A percentile compares a stretch with the other conserved stretches of the same genome.
These are phyloP conservation scores for Danaus melanippus DNA, from an alignment of 1,140 invertebrate genomes.

Conservation along the genomic window DNA sequence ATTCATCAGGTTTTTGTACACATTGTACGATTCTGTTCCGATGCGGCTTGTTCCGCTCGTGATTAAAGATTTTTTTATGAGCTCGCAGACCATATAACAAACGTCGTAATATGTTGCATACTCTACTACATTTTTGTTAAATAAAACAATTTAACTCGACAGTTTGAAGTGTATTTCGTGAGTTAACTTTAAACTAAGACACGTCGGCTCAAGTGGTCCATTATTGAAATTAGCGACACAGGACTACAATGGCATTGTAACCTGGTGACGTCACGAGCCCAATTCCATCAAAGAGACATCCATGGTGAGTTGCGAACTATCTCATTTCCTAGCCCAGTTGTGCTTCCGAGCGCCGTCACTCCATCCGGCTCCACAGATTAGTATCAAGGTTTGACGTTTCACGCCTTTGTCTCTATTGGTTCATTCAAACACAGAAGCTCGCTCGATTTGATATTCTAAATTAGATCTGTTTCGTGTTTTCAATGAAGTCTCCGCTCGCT, in stretches of 20 bases:
- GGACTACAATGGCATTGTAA: slow-evolving; percentile 14
- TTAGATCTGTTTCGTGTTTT: background rate
- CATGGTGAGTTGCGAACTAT: slow-evolving; percentile 54
- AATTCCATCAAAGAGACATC: slow-evolving; percentile 53
- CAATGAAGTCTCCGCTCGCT: no score
- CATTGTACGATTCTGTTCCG: slow-evolving; percentile 15
- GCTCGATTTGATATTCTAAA: slow-evolving; percentile 9
- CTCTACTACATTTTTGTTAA: no score
- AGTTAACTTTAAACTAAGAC: no score
- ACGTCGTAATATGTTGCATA: no score
- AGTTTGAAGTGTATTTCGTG: no score
- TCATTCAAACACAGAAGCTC: slow-evolving; percentile 33
- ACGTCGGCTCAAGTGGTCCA: no score
- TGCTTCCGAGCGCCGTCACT: slow-evolving; percentile 61
- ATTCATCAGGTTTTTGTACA: slow-evolving; percentile 27
- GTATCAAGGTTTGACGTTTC: slow-evolving; percentile 62
- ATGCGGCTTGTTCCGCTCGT: slow-evolving; percentile 15
- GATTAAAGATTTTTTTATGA: slow-evolving; percentile 7
- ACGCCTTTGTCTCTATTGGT: slow-evolving; percentile 51
- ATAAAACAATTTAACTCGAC: no score
- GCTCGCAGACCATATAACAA: no score
- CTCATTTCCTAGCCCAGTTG: slow-evolving; percentile 70
- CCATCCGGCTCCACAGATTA: slow-evolving; percentile 67
- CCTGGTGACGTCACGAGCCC: slow-evolving; percentile 28
- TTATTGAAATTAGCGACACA: no score